These are phyloP conservation scores for Thunnus maccoyii DNA, from an alignment of 2,113 vertebrate species.

Conservation along the genomic window DNA sequence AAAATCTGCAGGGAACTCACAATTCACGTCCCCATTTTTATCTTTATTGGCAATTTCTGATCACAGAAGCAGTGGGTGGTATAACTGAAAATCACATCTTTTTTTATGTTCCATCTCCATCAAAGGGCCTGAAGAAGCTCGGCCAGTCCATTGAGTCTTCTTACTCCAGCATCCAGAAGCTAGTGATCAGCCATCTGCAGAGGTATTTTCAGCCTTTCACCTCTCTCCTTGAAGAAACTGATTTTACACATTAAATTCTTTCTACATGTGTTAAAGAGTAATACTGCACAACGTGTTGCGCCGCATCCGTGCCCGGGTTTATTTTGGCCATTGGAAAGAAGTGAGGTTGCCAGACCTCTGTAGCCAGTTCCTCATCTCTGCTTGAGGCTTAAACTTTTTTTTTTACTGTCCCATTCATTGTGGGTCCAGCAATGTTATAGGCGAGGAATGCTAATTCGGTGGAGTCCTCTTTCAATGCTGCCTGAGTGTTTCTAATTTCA, in stretches of 20 bases:
- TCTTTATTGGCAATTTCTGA: not conserved
- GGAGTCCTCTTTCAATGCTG: not conserved
- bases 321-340: too few relatives aligned
- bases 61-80: not conserved
- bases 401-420: too few relatives aligned
- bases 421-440: too few relatives aligned
- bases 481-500: not conserved
- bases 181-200: constrained; percentile 98
- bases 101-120: constrained; percentile 5
- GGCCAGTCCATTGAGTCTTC: constrained; percentile 98
- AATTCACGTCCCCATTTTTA: not conserved
- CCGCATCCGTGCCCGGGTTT: too few relatives aligned
- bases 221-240: not conserved
- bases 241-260: not conserved
- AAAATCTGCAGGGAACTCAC: too few relatives aligned
- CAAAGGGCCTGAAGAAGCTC: constrained; percentile 96
- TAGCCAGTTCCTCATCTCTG: too few relatives aligned
- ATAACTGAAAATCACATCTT: not conserved
- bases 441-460: too few relatives aligned
- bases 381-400: too few relatives aligned
- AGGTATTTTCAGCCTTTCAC: constrained; percentile 83
- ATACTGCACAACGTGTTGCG: too few relatives aligned
- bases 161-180: constrained; percentile 97
- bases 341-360: too few relatives aligned
- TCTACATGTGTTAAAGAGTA: too few relatives aligned